A percentile compares a stretch with the other conserved stretches of the same genome.
phyloP scores from a whole-genome alignment of 2,113 vertebrate genomes.

The Aphyosemion australe region DNA sequence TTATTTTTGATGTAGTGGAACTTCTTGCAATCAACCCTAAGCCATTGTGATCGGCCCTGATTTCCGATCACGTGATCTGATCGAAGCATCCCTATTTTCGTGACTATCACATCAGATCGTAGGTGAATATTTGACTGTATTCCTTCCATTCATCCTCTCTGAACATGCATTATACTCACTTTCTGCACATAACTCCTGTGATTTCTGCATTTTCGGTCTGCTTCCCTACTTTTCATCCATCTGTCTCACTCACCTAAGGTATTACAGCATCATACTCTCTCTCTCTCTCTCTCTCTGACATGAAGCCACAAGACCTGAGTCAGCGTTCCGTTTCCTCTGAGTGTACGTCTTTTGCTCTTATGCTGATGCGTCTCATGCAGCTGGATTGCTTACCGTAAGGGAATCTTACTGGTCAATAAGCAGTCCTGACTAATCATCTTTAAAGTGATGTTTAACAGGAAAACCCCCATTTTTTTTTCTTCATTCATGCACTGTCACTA shows the following conservation, averaged over 20 bases:
- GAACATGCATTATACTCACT: neutral
- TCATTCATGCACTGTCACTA: slow-evolving; percentile 30
- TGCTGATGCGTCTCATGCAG: slow-evolving; percentile 20
- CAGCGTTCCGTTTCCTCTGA: slow-evolving; percentile 48
- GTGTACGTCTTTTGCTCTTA: slow-evolving; percentile 21
- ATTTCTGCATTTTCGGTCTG: neutral
- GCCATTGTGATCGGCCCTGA: too few species aligned
- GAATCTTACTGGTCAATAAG: slow-evolving; percentile 41
- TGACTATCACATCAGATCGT: neutral
- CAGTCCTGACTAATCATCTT: slow-evolving; percentile 44
- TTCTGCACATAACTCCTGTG: neutral
- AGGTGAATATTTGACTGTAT: neutral
- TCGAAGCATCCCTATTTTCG: too few species aligned
- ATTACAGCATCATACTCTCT: slow-evolving; percentile 5
- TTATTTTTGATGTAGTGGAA: too few species aligned
- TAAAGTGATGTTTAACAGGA: slow-evolving; percentile 29
- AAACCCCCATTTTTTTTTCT: neutral
- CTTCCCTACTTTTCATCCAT: too few species aligned
- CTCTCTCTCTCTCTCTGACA: slow-evolving; percentile 15
- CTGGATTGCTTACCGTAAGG: slow-evolving; percentile 60
- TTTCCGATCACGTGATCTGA: too few species aligned
- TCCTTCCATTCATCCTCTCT: slow-evolving; percentile 2
- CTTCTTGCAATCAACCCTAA: too few species aligned
- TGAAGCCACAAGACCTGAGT: slow-evolving; percentile 51
- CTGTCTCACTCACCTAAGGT: slow-evolving; percentile 11